These are phyloP conservation scores for Hyperoplus lanceolatus DNA, from an alignment of 2,797 vertebrate species.

Conservation along the genomic window DNA sequence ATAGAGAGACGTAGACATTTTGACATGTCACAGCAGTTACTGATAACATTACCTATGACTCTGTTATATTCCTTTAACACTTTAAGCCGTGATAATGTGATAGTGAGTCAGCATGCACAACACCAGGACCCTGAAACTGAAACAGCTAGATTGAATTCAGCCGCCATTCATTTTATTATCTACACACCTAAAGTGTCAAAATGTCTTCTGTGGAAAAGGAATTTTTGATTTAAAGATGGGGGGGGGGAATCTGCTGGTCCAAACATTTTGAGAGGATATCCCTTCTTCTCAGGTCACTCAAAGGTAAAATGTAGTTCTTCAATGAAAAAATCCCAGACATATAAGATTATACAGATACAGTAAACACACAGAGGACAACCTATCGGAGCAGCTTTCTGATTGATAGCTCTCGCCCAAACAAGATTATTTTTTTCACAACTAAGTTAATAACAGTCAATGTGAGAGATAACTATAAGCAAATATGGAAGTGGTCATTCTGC, in stretches of 20 bases:
- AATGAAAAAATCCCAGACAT: conserved; percentile 17
- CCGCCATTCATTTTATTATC: not conserved
- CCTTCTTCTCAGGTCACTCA: not conserved
- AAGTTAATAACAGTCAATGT: conserved; percentile 50
- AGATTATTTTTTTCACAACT: not conserved
- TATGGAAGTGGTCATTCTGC: not conserved
- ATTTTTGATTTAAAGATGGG: too few species aligned
- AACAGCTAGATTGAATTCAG: conserved; percentile 6
- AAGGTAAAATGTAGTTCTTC: not conserved
- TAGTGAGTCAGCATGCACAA: not conserved
- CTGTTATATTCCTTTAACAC: not conserved
- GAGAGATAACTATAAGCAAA: conserved; percentile 6
- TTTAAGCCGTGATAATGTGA: not conserved
- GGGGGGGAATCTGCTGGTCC: conserved; percentile 5
- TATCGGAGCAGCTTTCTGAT: not conserved
- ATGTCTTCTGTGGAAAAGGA: not conserved
- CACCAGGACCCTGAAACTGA: not conserved
- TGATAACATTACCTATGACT: not conserved
- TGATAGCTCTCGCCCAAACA: not conserved
- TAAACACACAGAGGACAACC: not conserved
- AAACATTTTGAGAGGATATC: not conserved
- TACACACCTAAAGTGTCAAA: not conserved
- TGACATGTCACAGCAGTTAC: conserved; percentile 2
- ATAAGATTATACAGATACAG: conserved; percentile 1
- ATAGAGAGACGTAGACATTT: not conserved